Conservation (phyloP, 2,888 invertebrate genomes). For the Mycalesis mineus region DNA sequence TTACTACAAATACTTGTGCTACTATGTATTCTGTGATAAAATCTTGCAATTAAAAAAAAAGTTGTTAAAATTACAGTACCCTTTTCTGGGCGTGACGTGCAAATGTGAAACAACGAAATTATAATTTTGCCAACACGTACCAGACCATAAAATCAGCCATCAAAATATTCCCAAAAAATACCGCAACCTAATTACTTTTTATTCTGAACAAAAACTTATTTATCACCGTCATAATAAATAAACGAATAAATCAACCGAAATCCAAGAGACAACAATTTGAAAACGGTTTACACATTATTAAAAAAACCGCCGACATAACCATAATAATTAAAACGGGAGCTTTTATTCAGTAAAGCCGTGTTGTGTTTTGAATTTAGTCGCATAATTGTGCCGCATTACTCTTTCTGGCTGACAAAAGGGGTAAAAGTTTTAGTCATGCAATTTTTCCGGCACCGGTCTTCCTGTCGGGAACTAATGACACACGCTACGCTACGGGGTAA, state of each 20-base stretch:
- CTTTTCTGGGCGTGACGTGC: no score
- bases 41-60: no score
- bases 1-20: no score
- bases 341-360: conserved; percentile 15
- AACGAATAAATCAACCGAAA: neutral
- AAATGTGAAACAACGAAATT: no score
- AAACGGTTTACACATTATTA: neutral
- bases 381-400: conserved; percentile 28
- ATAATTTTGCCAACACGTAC: no score
- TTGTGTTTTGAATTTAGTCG: conserved; percentile 24
- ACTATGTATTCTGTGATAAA: no score
- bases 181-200: no score
- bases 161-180: no score
- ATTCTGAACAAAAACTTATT: no score
- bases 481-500: conserved; percentile 5
- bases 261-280: neutral
- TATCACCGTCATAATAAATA: neutral
- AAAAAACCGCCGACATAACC: neutral
- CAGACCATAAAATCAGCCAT: no score
- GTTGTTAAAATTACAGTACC: no score
- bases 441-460: conserved; percentile 28
- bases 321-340: conserved; percentile 13
- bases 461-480: conserved; percentile 29
- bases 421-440: conserved; percentile 29
- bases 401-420: conserved; percentile 27